Base-by-base conservation (phyloP, 2,888 invertebrate species). In the Drosophila histrio region DNA sequence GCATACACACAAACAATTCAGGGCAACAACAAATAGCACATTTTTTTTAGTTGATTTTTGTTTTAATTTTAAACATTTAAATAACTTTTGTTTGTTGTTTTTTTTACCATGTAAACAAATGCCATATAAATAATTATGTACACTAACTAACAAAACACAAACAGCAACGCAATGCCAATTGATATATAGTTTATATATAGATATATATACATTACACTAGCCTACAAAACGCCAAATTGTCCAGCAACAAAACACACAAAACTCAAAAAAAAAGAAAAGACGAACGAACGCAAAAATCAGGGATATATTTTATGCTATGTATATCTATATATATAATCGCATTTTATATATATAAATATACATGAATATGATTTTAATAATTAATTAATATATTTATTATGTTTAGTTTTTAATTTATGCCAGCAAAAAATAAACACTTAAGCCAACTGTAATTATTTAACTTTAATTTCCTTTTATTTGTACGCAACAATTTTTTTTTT, bases 171-270 rank as follows among this genome's bases (percentile, higher is more conserved):
- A 72, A 83, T 79, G 81, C 79, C 84, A 84, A 80, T 78, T 72
- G 66, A 74, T 67, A 74, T 43, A 52, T 57, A 58, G 50, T 56
- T 64, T 52, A 65, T 56, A 66, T 52, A 59, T 59, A 43, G 53
- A 58, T 58, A 50, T 50, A 58, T 43, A 52, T 46, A 52, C 36
- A 32, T 65, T 41, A 64, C 30, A 44, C 38, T 64, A 69, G 68
- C 72, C 77, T 73, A 85, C 62, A 81, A 70, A 77, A 82, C 59
- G 76, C 82, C 82, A 82, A 82, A 82, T 74, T 83, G 77, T 73
- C 79, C 79, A 73, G 57, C 66, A 64, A 69, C 44, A 59, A 58
- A 69, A 60, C 50, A 34, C 24, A 53, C 52, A 63, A 44, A 44
- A n/a, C n/a, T n/a, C n/a, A n/a, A n/a, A n/a, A n/a, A n/a, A n/a